Base-by-base conservation (phyloP, 2,888 invertebrate genomes). In the Hypercompe scribonia region DNA sequence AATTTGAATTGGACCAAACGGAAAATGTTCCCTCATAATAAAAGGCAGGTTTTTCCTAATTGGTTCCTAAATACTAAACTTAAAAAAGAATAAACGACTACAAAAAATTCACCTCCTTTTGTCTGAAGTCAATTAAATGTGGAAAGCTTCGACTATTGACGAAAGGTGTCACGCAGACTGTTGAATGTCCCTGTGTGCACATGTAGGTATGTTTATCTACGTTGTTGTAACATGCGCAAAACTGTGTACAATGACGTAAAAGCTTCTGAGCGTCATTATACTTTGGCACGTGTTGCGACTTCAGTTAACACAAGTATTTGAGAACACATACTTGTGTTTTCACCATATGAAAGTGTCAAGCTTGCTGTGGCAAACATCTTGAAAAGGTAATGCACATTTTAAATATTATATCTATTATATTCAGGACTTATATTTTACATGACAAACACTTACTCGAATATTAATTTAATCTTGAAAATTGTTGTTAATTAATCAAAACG, bases 291-390 rank as follows among this genome's bases (percentile, higher is more conserved):
- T 33, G 36, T 65, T 68, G 63, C 46, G 31, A 13, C 33, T 74
- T 79, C 75, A 83, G 77, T 84, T 67, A 61, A 58, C 74, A 70
- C 74, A 65, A 70, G 36, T 66, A 69, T 73, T 73, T 72, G 72
- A 68, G 61, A 71, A 77, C 65, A 78, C 65, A 66, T 72, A 72
- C 77, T 77, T 74, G 82, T 80, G 77, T 78, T 71, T 65, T 68
- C 58, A 65, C 31, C 8, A 34, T 15, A 67, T 50, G 42, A 66
- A 66, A 39, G 39, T 65, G 39, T 67, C 10, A 46, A 46, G 46
- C 31, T 46, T 67, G 65, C 39, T 39, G 65, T 65, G 24, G 31
- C 34, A 34, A 33, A 34, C n/a, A 28, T 15, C 34, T 15, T 8
- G 0, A 34, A 34, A 15, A 68, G 68, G 33, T 68, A 67, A 13